Conservation (phyloP, 2,797 vertebrate species). For the Halcyon leucocephala region DNA sequence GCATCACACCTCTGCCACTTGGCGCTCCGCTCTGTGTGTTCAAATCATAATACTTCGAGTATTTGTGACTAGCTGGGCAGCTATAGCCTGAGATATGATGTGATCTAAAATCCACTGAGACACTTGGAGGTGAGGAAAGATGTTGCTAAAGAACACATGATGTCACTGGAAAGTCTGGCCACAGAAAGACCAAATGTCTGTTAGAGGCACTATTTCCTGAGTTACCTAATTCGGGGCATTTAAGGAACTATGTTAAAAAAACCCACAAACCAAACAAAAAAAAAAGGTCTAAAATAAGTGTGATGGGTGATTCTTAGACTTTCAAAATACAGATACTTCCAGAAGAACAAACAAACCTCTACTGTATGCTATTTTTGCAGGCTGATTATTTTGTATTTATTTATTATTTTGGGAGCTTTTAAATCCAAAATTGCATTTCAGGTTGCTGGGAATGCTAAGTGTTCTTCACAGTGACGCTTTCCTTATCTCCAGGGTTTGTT, state of each 20-base stretch:
- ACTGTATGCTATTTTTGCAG: not conserved
- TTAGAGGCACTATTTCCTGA: not conserved
- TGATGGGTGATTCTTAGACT: not conserved
- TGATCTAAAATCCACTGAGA: not conserved
- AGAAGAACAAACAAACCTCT: not conserved
- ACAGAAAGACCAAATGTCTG: not conserved
- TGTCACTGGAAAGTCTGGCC: conserved; percentile 19
- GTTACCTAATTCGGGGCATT: not conserved
- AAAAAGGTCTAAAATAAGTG: not conserved
- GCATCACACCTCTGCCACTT: not conserved
- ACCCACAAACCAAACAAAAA: not conserved
- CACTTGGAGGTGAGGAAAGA: not conserved
- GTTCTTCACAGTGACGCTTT: not conserved
- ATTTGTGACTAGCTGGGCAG: not conserved
- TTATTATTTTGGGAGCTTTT: not conserved
- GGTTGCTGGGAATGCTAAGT: not conserved
- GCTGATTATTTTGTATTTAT: not conserved
- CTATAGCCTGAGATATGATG: not conserved
- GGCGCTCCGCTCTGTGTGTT: not conserved
- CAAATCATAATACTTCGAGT: not conserved
- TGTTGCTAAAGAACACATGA: not conserved
- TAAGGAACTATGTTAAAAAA: not conserved
- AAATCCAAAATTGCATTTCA: not conserved
- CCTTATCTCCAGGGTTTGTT: not conserved
- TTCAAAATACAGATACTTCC: not conserved